phyloP scores from a whole-genome alignment of 2,797 vertebrate species.

The Molossus alvarezi region DNA sequence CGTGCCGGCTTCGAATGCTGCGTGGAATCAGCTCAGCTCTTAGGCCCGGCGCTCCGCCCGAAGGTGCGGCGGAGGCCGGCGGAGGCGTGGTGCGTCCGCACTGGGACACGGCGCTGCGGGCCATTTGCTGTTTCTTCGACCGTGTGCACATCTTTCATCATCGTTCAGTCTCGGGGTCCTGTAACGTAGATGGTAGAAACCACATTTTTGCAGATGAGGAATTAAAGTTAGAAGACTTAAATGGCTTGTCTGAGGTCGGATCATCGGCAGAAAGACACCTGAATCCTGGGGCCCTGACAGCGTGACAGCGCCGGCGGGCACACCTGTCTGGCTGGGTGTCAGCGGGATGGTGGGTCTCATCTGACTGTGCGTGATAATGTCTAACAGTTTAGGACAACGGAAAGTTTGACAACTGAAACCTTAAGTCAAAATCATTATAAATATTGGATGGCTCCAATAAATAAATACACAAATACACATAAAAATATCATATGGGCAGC shows the following conservation, averaged over 20 bases:
- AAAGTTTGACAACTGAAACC: neutral
- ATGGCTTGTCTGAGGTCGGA: neutral
- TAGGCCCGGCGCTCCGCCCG: neutral
- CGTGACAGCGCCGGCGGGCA: no score
- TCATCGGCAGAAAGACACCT: neutral
- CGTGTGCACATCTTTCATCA: neutral
- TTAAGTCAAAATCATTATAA: constrained; percentile 1
- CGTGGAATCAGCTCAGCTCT: neutral
- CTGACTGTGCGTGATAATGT: neutral
- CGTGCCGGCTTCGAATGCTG: neutral
- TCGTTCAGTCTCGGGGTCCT: neutral
- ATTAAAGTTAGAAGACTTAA: neutral
- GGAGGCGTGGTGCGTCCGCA: fast-evolving
- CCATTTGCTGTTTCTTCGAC: neutral
- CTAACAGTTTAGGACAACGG: neutral
- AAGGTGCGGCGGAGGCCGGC: no score
- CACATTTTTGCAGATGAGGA: neutral
- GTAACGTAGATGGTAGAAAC: neutral
- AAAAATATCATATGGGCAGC: neutral
- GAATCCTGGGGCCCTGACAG: neutral
- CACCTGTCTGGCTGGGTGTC: fast-evolving
- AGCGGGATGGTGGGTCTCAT: neutral
- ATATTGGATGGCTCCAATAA: neutral
- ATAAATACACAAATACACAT: neutral
- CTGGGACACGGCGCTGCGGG: fast-evolving